These are phyloP conservation scores for Pocillopora meandrina DNA, from an alignment of 92 coral and sea anemone genomes.

Conservation along the genomic window DNA sequence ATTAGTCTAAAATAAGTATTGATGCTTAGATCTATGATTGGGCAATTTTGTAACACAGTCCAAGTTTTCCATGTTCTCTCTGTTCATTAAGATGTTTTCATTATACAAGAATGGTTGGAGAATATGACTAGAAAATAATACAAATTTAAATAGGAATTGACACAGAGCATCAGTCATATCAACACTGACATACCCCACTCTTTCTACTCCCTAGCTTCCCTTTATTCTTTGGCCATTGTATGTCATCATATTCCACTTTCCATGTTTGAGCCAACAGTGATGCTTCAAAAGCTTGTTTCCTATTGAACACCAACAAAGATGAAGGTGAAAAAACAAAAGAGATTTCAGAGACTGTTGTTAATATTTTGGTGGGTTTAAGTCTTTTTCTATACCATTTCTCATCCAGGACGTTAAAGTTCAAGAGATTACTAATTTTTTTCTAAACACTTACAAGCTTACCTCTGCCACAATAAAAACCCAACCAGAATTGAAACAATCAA, in stretches of 20 bases:
- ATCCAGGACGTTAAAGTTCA: no score
- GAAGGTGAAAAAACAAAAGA: background rate
- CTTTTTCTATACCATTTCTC: no score
- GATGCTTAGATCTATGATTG: background rate
- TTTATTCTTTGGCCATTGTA: slow-evolving; percentile 82
- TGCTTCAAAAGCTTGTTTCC: slow-evolving; percentile 84
- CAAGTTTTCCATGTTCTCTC: no score
- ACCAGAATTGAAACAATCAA: slow-evolving; percentile 58
- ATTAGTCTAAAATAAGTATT: background rate
- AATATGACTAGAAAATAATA: no score
- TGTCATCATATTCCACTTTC: slow-evolving; percentile 79
- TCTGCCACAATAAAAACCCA: slow-evolving; percentile 76
- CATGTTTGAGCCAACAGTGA: slow-evolving; percentile 75
- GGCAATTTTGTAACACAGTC: no score
- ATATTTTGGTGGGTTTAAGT: no score
- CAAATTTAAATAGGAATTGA: background rate
- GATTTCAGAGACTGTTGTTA: no score
- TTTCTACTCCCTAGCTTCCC: slow-evolving; percentile 72
- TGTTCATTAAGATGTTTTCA: no score
- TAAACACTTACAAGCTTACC: slow-evolving; percentile 40
- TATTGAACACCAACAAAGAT: background rate
- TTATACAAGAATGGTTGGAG: no score
- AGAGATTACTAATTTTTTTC: background rate
- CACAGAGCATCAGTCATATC: background rate
- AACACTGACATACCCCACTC: slow-evolving; percentile 62